Evolutionary conservation across 2,113 vertebrate genomes (phyloP).

Genomic region (Clinocottus analis): DNA sequence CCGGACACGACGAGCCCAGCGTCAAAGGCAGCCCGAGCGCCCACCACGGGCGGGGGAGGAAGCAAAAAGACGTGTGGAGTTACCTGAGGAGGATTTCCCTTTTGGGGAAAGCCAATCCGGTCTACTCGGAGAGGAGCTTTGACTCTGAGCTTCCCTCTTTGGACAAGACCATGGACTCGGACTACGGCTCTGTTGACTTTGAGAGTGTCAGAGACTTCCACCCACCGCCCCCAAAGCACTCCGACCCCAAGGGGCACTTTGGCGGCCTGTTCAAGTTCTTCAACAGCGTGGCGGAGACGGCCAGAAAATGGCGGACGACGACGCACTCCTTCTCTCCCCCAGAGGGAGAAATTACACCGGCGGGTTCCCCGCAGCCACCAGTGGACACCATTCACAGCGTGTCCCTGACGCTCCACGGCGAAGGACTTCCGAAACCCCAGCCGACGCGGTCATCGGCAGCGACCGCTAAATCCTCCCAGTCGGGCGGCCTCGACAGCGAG

Average conservation of each 20-base stretch:
- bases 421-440: constrained; percentile 60
- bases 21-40: constrained; percentile 76
- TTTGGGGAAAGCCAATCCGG: constrained; percentile 81
- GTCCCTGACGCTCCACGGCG: constrained; percentile 75
- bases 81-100: constrained; percentile 90
- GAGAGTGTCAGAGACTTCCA: constrained; percentile 83
- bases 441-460: constrained; percentile 56
- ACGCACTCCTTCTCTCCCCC: constrained; percentile 84
- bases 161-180: constrained; percentile 83
- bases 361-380: constrained; percentile 74
- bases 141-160: constrained; percentile 83
- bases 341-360: constrained; percentile 79
- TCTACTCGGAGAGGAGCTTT: constrained; percentile 82
- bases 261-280: constrained; percentile 89
- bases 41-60: constrained; percentile 75
- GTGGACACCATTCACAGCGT: constrained; percentile 72
- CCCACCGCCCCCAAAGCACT: constrained; percentile 69
- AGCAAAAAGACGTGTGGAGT: constrained; percentile 88
- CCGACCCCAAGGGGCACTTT: constrained; percentile 85
- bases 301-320: constrained; percentile 88
- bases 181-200: constrained; percentile 83
- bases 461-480: constrained; percentile 71
- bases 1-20: constrained; percentile 75
- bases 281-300: constrained; percentile 87
- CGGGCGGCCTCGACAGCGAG: constrained; percentile 37